Conservation (phyloP, 2,797 vertebrate species). For the Diplodus puntazzo region DNA sequence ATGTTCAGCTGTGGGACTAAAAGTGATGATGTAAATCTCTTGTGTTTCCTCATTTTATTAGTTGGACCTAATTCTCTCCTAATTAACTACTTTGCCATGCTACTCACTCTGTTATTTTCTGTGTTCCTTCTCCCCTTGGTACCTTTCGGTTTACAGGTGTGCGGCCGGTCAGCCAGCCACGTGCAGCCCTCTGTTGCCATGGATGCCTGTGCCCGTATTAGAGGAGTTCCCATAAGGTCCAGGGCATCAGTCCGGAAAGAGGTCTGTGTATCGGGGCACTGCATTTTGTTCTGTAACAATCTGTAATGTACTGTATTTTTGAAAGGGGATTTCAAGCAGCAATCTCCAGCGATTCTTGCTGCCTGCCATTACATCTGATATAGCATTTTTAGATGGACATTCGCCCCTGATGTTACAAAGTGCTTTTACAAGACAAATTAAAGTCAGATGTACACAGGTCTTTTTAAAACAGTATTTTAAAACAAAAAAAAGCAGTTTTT, state of each 20-base stretch:
- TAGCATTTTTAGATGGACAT: not conserved
- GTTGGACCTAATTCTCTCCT: not conserved
- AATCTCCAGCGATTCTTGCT: not conserved
- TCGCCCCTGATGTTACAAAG: not conserved
- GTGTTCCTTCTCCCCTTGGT: not conserved
- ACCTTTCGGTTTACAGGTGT: constrained; percentile 72
- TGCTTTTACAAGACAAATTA: not conserved
- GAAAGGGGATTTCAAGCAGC: not conserved
- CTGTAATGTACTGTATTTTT: not conserved
- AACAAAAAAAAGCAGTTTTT: no score
- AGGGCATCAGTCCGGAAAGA: constrained; percentile 91
- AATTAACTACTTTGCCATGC: not conserved
- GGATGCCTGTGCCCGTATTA: constrained; percentile 88
- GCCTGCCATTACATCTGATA: not conserved
- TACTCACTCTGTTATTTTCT: not conserved
- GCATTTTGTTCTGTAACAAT: not conserved
- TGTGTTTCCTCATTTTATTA: not conserved
- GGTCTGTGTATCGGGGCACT: constrained; percentile 66
- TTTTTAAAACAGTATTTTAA: no score
- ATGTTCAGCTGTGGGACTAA: not conserved
- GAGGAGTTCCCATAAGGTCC: constrained; percentile 86
- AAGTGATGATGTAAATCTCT: not conserved
- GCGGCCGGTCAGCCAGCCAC: constrained; percentile 51
- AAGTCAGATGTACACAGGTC: not conserved
- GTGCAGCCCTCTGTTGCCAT: constrained; percentile 77